A percentile compares a stretch with the other conserved stretches of the same genome.
Conservation (phyloP, 2,888 invertebrate species). For the Falcaria lacertinaria region DNA sequence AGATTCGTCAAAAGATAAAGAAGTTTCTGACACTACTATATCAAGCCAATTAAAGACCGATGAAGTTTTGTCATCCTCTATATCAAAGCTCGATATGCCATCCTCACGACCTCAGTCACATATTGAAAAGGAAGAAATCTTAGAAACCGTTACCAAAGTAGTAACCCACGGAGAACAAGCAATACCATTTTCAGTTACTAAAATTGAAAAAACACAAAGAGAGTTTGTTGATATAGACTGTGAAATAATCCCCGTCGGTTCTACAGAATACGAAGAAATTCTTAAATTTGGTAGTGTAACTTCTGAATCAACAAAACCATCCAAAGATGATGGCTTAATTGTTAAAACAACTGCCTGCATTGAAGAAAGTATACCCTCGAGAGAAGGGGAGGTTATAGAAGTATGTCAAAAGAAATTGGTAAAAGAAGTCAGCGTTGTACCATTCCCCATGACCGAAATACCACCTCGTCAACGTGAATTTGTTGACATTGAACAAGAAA, state of each 20-base stretch:
- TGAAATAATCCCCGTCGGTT: slow-evolving; percentile 69
- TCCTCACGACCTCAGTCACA: slow-evolving; percentile 55
- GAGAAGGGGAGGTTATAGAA: slow-evolving; percentile 37
- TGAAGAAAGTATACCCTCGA: slow-evolving; percentile 37
- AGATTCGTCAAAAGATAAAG: slow-evolving; percentile 61
- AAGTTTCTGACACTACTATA: slow-evolving; percentile 67
- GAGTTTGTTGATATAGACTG: slow-evolving; percentile 72
- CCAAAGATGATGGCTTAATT: slow-evolving; percentile 38
- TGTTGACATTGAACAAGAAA: slow-evolving; percentile 69
- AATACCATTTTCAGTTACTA: slow-evolving; percentile 59
- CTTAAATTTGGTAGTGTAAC: slow-evolving; percentile 54
- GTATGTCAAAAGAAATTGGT: slow-evolving; percentile 56
- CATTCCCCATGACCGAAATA: slow-evolving; percentile 66
- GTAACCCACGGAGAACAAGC: slow-evolving; percentile 41
- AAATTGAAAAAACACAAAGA: slow-evolving; percentile 57
- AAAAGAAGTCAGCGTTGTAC: slow-evolving; percentile 57
- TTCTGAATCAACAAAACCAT: slow-evolving; percentile 49
- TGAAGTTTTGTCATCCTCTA: slow-evolving; percentile 64
- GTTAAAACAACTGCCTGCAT: slow-evolving; percentile 37
- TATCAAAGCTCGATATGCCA: slow-evolving; percentile 65
- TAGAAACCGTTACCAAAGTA: slow-evolving; percentile 42
- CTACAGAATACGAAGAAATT: slow-evolving; percentile 67
- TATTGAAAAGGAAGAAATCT: slow-evolving; percentile 41
- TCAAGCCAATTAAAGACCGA: slow-evolving; percentile 71
- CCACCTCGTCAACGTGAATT: slow-evolving; percentile 73